Base-by-base conservation (phyloP, 2,888 invertebrate species). In the Lasioglossum marginatum region DNA sequence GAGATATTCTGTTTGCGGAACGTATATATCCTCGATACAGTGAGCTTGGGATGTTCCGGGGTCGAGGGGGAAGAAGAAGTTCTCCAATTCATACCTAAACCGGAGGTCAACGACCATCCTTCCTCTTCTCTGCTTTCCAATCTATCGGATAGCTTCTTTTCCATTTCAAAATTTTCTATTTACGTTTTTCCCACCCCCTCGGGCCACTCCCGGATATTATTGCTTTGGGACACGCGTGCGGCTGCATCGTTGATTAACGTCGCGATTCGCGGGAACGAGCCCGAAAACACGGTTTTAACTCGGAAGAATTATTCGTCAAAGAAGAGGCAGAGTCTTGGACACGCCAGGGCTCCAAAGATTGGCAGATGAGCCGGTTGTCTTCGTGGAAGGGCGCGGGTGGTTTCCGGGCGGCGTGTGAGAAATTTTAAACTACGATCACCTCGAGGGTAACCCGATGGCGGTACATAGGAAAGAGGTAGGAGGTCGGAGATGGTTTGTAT, bases 351-450 rank as follows among this genome's bases (percentile, higher is more conserved):
- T 48, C 75, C 83, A 78, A 66, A 85, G 82, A 88, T 86, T 71
- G 85, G 87, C 78, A 82, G 89, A 89, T 81, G 85, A 87, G 91
- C 81, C 77, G 85, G 85, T 88, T 88, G 88, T 90, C 88, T 83
- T 81, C 79, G 83, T 77, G 83, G 81, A 74, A 79, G 79, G 82
- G 86, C 90, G 87, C 90, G 92, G 91, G 91, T 92, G 93, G 93
- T 94, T 94, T 93, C 92, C 93, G 90, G 90, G 90, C 88, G 89
- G 85, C 94, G 94, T 93, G 94, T 93, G 94, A 94, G 93, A 94
- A 94, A 94, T 94, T 94, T 94, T 94, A 94, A 94, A 94, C 94
- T 93, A 92, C 93, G 93, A 94, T 94, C 93, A 93, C 94, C 93
- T 92, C 93, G 87, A 86, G 87, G 86, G 84, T 86, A 89, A 82